Conservation (phyloP, 1,140 invertebrate species). For the Thalassaphorura encarpata region DNA sequence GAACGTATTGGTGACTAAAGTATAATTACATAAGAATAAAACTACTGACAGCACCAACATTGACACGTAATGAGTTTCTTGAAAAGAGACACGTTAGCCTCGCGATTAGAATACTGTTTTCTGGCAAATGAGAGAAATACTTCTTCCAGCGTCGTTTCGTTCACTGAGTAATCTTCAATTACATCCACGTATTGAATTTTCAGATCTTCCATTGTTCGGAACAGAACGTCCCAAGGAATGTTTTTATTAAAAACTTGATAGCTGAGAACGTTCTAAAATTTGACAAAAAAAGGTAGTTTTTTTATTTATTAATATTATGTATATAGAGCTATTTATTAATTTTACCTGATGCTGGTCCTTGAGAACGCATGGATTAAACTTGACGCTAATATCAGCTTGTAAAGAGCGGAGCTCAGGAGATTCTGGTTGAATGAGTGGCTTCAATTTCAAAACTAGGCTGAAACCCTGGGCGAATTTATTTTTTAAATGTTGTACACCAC, state of each 20-base stretch:
- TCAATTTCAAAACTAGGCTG: constrained; percentile 42
- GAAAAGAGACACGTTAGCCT: constrained; percentile 11
- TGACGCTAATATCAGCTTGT: constrained; percentile 9
- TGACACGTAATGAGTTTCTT: constrained; percentile 25
- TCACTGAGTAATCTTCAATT: constrained; percentile 50
- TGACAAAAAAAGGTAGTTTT: constrained; percentile 18
- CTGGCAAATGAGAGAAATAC: constrained; percentile 41
- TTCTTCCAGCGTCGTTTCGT: constrained; percentile 54
- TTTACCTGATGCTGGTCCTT: constrained; percentile 32
- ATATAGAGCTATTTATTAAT: neutral
- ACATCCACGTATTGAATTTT: constrained; percentile 36
- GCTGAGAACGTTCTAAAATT: constrained; percentile 47
- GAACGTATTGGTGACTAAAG: too few relatives aligned
- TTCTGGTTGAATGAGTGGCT: constrained; percentile 9
- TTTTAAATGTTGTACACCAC: constrained; percentile 39
- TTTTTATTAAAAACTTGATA: constrained; percentile 42
- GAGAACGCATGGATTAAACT: constrained; percentile 22
- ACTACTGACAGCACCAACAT: neutral
- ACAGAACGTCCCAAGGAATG: constrained; percentile 44
- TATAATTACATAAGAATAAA: too few relatives aligned
- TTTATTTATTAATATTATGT: neutral
- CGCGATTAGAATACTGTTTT: constrained; percentile 25
- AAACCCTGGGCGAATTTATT: constrained; percentile 48
- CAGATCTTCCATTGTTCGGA: constrained; percentile 45
- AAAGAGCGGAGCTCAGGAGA: constrained; percentile 3